Evolutionary conservation across 2,113 vertebrate genomes (phyloP), one percentile per base, ranked within the genome.

Genomic region (Anguilla japonica): DNA sequence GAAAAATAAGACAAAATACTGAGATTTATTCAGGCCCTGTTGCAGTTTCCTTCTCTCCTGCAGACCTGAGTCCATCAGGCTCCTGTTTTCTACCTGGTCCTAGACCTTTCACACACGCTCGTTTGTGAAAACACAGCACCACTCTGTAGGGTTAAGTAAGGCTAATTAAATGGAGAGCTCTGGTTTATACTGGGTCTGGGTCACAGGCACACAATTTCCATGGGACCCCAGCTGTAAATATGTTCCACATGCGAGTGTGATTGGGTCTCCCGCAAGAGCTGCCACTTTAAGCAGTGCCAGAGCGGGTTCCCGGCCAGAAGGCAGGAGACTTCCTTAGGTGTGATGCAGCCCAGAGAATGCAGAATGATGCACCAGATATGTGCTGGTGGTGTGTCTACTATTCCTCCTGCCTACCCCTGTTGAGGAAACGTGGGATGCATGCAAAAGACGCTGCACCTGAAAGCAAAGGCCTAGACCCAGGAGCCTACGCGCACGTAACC

Each of bases 121-220:
- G 60, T 43, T 83, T 81, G 71, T 75, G 81, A 83, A 88, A 86
- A 80, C 75, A 85, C 71, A 85, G 18, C 75, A 14, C 81, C 78
- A 40, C 86, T 88, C 87, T 84, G 88, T 56, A 84, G 86, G 87
- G 88, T 89, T 89, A 88, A 90, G 89, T 87, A 88, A 80, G 89
- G 91, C 86, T 92, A 93, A 93, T 92, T 92, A 89, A 83, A 78
- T 81, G 79, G 82, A 81, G 84, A 80, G 60, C 50, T 83, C 67
- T 87, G 87, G 87, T 87, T 91, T 86, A 89, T 83, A 78, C 85
- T 84, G 85, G 88, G 80, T 43, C 41, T 40, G 85, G 88, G 88
- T 89, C 85, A 88, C 34, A 89, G 83, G 71, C 78, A 83, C 83
- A 81, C 71, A 79, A 83, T 90, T 90, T 90, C 85, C 85, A 87